A percentile compares a stretch with the other conserved stretches of the same genome.
Evolutionary conservation across 2,888 invertebrate genomes (phyloP).

Genomic region (Sesamia inferens): DNA sequence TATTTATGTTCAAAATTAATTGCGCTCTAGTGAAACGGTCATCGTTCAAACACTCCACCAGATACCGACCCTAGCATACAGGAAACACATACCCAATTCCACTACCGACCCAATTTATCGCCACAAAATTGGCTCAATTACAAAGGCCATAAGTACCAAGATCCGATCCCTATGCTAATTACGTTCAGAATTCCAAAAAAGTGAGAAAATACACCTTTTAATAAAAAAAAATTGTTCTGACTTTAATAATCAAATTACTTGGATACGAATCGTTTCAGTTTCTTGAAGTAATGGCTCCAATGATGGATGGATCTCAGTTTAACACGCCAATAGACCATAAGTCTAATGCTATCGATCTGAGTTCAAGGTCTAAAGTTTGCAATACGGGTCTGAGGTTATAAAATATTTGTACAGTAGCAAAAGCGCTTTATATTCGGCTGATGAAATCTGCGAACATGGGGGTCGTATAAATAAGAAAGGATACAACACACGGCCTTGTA

Average conservation of each 20-base stretch:
- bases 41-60: conserved; percentile 55
- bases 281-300: conserved; percentile 51
- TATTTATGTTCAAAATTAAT: conserved; percentile 35
- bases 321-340: conserved; percentile 59
- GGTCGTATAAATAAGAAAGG: conserved; percentile 44
- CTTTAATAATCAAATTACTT: conserved; percentile 59
- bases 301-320: conserved; percentile 54
- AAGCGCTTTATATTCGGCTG: conserved; percentile 50
- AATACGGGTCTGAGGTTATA: conserved; percentile 46
- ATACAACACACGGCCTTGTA: conserved; percentile 19
- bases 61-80: conserved; percentile 47
- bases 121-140: conserved; percentile 70
- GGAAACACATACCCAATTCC: conserved; percentile 58
- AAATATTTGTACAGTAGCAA: conserved; percentile 58
- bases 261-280: conserved; percentile 51
- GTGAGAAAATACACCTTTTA: conserved; percentile 28
- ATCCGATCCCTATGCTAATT: conserved; percentile 62
- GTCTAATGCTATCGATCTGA: conserved; percentile 64
- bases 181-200: conserved; percentile 38
- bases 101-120: conserved; percentile 64
- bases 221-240: conserved; percentile 26
- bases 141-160: conserved; percentile 57
- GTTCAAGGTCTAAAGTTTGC: conserved; percentile 59
- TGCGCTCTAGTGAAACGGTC: conserved; percentile 24
- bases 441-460: conserved; percentile 56